phyloP scores from a whole-genome alignment of 2,888 invertebrate genomes.

The Thymelicus acteon region DNA sequence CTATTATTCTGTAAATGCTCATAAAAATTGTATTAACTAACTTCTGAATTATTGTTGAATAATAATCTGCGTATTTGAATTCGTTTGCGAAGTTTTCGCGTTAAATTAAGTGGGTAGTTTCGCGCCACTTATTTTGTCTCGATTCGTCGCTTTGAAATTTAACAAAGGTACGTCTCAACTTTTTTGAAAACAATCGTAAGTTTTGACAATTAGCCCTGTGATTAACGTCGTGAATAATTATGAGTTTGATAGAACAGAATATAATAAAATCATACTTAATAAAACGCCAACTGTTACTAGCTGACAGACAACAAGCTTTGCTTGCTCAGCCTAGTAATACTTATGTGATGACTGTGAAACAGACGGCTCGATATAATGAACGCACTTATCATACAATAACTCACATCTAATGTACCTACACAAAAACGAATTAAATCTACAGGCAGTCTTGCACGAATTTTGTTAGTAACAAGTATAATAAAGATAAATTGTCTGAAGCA shows the following conservation, averaged over 20 bases:
- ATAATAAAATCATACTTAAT: too few species aligned
- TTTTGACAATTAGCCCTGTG: not conserved
- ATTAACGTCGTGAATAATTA: not conserved
- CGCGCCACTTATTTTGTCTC: slow-evolving; percentile 5
- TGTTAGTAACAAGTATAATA: not conserved
- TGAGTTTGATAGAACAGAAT: not conserved
- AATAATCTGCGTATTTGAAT: slow-evolving; percentile 11
- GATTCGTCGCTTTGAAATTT: slow-evolving; percentile 1
- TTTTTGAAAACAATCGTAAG: slow-evolving; percentile 1
- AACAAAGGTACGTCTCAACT: slow-evolving; percentile 1
- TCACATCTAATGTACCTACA: too few species aligned
- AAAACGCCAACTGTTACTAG: too few species aligned
- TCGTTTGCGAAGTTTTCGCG: slow-evolving; percentile 18
- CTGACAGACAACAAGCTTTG: too few species aligned
- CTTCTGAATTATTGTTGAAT: slow-evolving; percentile 7
- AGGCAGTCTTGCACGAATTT: too few species aligned
- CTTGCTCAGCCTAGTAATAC: too few species aligned
- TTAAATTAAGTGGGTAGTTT: slow-evolving; percentile 14
- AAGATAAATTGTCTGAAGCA: not conserved
- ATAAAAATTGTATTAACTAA: slow-evolving; percentile 14
- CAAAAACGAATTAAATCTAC: too few species aligned
- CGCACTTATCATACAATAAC: too few species aligned
- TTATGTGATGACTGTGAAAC: too few species aligned
- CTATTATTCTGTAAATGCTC: not conserved
- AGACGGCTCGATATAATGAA: too few species aligned